Conservation (phyloP, 2,113 vertebrate genomes). For the Asarcornis scutulata region DNA sequence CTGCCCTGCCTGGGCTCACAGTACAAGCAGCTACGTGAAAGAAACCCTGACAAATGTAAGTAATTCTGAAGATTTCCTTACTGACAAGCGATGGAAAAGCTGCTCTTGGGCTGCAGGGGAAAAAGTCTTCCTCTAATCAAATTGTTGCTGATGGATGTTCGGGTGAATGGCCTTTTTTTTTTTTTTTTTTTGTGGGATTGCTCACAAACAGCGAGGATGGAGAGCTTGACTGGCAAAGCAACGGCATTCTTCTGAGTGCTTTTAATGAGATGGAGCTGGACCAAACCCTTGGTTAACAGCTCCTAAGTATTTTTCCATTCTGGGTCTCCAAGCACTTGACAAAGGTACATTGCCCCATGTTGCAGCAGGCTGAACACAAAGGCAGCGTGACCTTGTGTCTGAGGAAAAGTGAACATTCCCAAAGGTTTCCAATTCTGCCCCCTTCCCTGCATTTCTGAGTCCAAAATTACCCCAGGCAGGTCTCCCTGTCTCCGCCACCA, state of each 20-base stretch:
- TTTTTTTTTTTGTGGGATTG: no score
- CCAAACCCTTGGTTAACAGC: background rate
- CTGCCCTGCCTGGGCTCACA: background rate
- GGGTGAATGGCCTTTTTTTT: conserved; percentile 32
- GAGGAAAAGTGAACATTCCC: background rate
- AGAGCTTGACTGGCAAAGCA: background rate
- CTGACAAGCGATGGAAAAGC: conserved; percentile 5
- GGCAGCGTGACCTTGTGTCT: background rate
- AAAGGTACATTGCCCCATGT: background rate
- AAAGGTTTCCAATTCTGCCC: background rate
- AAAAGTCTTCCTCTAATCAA: conserved; percentile 31
- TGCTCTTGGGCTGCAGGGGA: background rate
- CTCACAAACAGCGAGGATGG: background rate
- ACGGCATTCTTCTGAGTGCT: conserved; percentile 2
- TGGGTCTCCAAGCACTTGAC: background rate
- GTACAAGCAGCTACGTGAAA: background rate
- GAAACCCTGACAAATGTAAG: background rate
- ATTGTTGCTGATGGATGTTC: conserved; percentile 8
- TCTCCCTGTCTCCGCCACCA: background rate
- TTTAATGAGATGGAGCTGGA: conserved; percentile 38
- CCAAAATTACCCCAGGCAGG: background rate
- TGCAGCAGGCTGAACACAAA: background rate
- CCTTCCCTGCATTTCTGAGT: rapidly evolving
- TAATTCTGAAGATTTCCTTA: conserved; percentile 19
- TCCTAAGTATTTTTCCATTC: conserved; percentile 42